A percentile compares a stretch with the other conserved stretches of the same genome.
Conservation (phyloP, 2,888 invertebrate genomes). For the Drosophila picticornis region DNA sequence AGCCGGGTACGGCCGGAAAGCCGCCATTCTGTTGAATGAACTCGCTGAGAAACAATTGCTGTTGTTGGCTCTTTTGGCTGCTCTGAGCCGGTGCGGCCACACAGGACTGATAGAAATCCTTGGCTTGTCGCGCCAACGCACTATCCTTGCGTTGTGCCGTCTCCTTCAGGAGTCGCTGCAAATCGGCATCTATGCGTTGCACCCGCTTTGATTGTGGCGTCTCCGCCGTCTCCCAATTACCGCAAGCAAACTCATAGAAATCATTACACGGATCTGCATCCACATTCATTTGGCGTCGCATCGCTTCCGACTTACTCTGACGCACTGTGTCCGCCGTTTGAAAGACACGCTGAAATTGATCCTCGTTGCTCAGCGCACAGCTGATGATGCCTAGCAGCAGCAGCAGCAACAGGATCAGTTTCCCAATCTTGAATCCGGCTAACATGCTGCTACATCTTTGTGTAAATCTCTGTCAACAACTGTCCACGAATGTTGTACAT, state of each 20-base stretch:
- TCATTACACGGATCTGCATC: slow-evolving; percentile 80
- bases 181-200: slow-evolving; percentile 62
- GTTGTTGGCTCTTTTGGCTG: slow-evolving; percentile 59
- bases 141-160: slow-evolving; percentile 66
- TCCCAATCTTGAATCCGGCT: slow-evolving; percentile 10
- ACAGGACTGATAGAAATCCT: slow-evolving; percentile 83
- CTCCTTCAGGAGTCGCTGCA: slow-evolving; percentile 72
- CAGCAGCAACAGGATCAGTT: slow-evolving; percentile 13
- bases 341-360: slow-evolving; percentile 57
- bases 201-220: slow-evolving; percentile 49
- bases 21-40: slow-evolving; percentile 80
- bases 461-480: slow-evolving; percentile 41
- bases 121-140: slow-evolving; percentile 69
- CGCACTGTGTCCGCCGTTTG: slow-evolving; percentile 71
- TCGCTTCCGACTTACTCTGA: slow-evolving; percentile 63
- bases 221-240: slow-evolving; percentile 67
- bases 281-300: slow-evolving; percentile 74
- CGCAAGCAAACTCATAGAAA: slow-evolving; percentile 83
- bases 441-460: slow-evolving; percentile 63
- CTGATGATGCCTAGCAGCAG: not conserved
- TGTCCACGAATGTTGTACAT: not conserved
- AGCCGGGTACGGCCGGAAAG: slow-evolving; percentile 80
- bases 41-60: slow-evolving; percentile 73
- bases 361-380: slow-evolving; percentile 17
- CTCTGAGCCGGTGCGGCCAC: slow-evolving; percentile 61